A percentile compares a stretch with the other conserved stretches of the same genome.
Evolutionary conservation across 2,113 vertebrate genomes (phyloP).

Genomic region (Natator depressus): DNA sequence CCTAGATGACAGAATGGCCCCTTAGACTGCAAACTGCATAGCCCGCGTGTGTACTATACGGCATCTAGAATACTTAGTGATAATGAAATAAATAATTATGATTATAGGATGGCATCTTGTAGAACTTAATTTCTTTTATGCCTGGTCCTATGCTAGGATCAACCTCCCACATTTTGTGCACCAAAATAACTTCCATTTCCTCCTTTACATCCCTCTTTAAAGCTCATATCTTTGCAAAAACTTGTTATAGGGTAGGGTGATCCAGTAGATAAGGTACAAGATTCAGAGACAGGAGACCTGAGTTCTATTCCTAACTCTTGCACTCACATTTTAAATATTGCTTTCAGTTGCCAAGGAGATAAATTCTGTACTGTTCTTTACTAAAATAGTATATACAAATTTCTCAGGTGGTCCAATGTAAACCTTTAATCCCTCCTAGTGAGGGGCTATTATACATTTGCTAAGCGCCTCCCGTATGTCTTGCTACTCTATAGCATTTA

Average conservation of each 20-base stretch:
- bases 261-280: neutral
- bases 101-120: no score
- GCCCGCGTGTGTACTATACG: no score
- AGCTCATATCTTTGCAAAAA: no score
- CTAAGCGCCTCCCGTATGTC: neutral
- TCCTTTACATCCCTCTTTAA: no score
- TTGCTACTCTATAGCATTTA: rapidly evolving
- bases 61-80: no score
- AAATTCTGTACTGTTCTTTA: neutral
- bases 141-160: no score
- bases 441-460: neutral
- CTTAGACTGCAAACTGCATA: no score
- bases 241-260: neutral
- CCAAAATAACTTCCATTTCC: no score
- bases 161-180: no score
- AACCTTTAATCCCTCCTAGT: constrained; percentile 30
- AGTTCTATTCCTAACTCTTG: neutral
- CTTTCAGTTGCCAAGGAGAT: constrained; percentile 25
- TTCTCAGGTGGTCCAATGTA: constrained; percentile 14
- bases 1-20: neutral
- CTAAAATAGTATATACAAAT: neutral
- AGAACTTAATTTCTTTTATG: no score
- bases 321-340: neutral
- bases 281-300: neutral
- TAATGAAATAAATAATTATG: no score